Percentiles rank a stretch among this genome's conserved stretches.
Evolutionary conservation across 2,113 vertebrate species (phyloP).

Genomic region (Nerophis lumbriciformis): DNA sequence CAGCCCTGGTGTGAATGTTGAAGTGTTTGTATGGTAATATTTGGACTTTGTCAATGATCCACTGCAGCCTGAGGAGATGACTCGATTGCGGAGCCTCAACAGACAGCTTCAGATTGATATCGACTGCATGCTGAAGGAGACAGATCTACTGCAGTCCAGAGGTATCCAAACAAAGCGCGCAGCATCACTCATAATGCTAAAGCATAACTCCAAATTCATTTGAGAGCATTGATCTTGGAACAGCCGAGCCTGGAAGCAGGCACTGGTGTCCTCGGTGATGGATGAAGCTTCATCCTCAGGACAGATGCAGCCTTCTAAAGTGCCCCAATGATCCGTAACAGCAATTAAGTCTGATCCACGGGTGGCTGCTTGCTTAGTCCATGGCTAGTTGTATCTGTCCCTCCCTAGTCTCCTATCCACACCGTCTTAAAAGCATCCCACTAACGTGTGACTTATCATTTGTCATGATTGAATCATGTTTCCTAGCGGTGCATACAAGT

Average conservation of each 20-base stretch:
- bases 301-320: conserved; percentile 20
- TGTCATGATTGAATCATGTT: not conserved
- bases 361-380: conserved; percentile 1
- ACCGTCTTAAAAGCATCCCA: not conserved
- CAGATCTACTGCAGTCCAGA: conserved; percentile 92
- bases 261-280: conserved; percentile 28
- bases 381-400: not conserved
- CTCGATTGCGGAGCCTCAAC: conserved; percentile 90
- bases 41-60: conserved; percentile 36
- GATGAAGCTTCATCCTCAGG: conserved; percentile 18
- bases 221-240: conserved; percentile 49
- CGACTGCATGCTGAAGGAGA: conserved; percentile 98
- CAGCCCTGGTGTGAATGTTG: not conserved
- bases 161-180: conserved; percentile 63
- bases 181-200: conserved; percentile 16
- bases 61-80: conserved; percentile 96
- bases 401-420: not conserved
- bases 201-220: conserved; percentile 39
- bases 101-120: conserved; percentile 98
- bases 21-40: not conserved
- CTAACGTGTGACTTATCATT: not conserved
- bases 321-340: conserved; percentile 14
- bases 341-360: conserved; percentile 7
- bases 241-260: conserved; percentile 31
- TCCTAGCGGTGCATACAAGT: not conserved